Conservation (phyloP, 2,113 vertebrate species). For the Chroicocephalus ridibundus region DNA sequence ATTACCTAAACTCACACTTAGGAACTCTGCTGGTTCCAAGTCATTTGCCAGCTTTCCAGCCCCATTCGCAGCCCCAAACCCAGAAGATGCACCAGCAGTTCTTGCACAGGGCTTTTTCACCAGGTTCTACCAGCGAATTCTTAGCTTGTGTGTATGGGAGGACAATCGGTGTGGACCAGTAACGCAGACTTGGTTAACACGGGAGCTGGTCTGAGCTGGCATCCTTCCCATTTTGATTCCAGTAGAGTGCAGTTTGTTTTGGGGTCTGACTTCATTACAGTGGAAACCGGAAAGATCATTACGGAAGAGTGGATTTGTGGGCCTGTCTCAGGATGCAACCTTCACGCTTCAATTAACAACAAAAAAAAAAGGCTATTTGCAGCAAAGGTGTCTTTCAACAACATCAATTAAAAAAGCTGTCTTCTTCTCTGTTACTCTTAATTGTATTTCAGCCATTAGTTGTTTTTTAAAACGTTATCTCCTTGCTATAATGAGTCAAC, state of each 20-base stretch:
- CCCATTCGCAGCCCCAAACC: not conserved
- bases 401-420: not conserved
- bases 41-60: not conserved
- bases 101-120: not conserved
- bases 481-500: not conserved
- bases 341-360: not conserved
- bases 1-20: not conserved
- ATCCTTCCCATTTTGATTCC: not conserved
- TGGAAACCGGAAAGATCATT: not conserved
- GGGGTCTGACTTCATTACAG: not conserved
- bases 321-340: not conserved
- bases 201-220: not conserved
- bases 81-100: not conserved
- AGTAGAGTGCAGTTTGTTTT: not conserved
- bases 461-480: not conserved
- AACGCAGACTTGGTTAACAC: not conserved
- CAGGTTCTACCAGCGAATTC: not conserved
- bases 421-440: not conserved
- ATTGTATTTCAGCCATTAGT: not conserved
- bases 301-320: not conserved
- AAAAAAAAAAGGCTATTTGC: not conserved
- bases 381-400: slow-evolving; percentile 16
- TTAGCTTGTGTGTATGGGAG: not conserved
- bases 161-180: not conserved
- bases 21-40: not conserved